Percentiles rank a stretch among this genome's conserved stretches.
These are phyloP conservation scores for Sebastes kiyomatsui DNA, from an alignment of 2,797 vertebrate genomes.

Conservation along the genomic window DNA sequence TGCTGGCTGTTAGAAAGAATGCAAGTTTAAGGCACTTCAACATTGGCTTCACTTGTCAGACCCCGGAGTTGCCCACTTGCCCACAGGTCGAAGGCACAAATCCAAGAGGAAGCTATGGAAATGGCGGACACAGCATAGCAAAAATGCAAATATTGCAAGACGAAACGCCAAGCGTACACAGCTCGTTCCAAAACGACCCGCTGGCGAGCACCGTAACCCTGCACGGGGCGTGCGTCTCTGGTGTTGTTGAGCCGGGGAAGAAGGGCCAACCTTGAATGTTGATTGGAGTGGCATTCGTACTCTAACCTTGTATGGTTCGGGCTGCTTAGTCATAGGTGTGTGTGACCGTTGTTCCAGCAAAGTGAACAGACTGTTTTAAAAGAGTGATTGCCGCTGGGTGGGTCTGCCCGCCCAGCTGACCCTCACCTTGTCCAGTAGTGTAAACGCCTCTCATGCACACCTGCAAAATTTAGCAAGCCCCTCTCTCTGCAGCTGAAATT, in stretches of 20 bases:
- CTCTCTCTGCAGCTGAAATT: constrained; percentile 35
- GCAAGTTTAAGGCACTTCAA: too few species aligned
- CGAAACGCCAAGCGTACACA: not conserved
- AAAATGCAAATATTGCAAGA: not conserved
- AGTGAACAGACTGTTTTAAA: constrained; percentile 37
- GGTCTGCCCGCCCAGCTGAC: constrained; percentile 15
- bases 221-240: not conserved
- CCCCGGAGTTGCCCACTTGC: too few species aligned
- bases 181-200: not conserved
- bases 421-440: constrained; percentile 41
- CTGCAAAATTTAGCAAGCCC: constrained; percentile 61
- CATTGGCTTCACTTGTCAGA: too few species aligned
- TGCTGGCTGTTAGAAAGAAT: too few species aligned
- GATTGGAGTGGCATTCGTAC: constrained; percentile 18
- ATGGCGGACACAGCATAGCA: not conserved
- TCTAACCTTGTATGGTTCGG: not conserved
- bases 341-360: constrained; percentile 27
- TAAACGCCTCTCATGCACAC: constrained; percentile 2
- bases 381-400: constrained; percentile 42
- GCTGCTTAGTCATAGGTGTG: constrained; percentile 41
- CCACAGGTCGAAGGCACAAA: not conserved
- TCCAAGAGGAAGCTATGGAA: not conserved
- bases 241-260: not conserved
- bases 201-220: not conserved
- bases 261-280: not conserved